phyloP scores from a whole-genome alignment of 2,888 invertebrate genomes.

The Hypolimnas misippus region DNA sequence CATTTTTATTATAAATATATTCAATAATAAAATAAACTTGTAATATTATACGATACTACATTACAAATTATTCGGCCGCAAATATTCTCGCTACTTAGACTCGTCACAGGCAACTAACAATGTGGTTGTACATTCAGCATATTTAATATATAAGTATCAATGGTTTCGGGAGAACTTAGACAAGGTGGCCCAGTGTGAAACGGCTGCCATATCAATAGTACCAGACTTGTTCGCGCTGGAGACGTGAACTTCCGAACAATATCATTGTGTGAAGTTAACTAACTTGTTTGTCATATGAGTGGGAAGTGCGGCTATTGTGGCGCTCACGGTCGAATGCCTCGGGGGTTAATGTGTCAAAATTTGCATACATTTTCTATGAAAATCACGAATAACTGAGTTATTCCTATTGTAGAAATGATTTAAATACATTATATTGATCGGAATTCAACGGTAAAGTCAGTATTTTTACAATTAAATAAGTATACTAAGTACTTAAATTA shows the following conservation, averaged over 20 bases:
- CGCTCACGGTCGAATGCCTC: constrained; percentile 15
- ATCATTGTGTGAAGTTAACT: constrained; percentile 35
- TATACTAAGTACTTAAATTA: too few relatives aligned
- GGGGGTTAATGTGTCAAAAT: constrained; percentile 23
- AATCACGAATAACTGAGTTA: constrained; percentile 25
- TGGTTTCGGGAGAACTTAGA: constrained; percentile 9
- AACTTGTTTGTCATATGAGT: constrained; percentile 35
- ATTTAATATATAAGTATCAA: neutral
- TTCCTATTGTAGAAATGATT: constrained; percentile 11
- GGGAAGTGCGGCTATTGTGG: constrained; percentile 29
- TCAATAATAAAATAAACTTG: too few relatives aligned
- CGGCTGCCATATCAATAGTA: constrained; percentile 27
- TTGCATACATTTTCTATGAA: constrained; percentile 26
- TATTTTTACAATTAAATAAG: too few relatives aligned
- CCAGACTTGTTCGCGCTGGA: constrained; percentile 18
- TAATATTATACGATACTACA: too few relatives aligned
- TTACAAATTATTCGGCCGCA: too few relatives aligned
- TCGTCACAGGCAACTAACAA: neutral
- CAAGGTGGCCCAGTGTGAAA: constrained; percentile 16
- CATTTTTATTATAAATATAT: too few relatives aligned
- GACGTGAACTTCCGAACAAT: constrained; percentile 33
- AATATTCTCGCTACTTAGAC: neutral
- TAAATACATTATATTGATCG: neutral
- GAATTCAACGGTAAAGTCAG: neutral
- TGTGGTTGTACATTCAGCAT: neutral